Percentiles rank a stretch among this genome's conserved stretches.
Conservation (phyloP, 2,888 invertebrate genomes). For the Proisotoma minuta region DNA sequence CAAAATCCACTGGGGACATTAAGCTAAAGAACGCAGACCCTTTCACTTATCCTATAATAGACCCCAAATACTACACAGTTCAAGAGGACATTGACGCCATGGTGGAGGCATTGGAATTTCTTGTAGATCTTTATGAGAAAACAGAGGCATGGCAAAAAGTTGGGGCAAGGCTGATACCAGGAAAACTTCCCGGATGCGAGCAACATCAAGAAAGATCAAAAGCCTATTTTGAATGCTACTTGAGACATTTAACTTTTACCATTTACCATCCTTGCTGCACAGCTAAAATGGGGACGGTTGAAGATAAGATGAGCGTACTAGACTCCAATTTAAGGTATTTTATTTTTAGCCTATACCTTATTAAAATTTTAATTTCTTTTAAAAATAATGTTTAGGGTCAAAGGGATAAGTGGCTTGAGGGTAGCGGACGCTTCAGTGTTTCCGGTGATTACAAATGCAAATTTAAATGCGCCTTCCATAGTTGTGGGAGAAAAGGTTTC, state of each 20-base stretch:
- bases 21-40: conserved; percentile 27
- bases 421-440: no score
- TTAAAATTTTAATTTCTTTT: no score
- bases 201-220: not conserved
- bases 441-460: no score
- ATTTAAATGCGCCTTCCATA: no score
- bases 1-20: conserved; percentile 33
- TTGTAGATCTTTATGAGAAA: conserved; percentile 14
- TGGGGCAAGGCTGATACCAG: not conserved
- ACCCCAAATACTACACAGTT: conserved; percentile 36
- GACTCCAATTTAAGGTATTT: conserved; percentile 11
- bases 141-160: not conserved
- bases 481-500: no score
- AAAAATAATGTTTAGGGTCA: no score
- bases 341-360: no score
- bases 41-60: conserved; percentile 27
- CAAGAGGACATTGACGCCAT: conserved; percentile 34
- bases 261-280: conserved; percentile 23
- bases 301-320: conserved; percentile 22
- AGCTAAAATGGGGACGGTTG: conserved; percentile 21
- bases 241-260: conserved; percentile 15
- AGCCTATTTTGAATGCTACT: conserved; percentile 24
- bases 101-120: conserved; percentile 35
- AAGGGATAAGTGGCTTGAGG: no score
- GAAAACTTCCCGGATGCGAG: conserved; percentile 5